Conservation (phyloP, 2,113 vertebrate genomes). For the Butorides virescens region DNA sequence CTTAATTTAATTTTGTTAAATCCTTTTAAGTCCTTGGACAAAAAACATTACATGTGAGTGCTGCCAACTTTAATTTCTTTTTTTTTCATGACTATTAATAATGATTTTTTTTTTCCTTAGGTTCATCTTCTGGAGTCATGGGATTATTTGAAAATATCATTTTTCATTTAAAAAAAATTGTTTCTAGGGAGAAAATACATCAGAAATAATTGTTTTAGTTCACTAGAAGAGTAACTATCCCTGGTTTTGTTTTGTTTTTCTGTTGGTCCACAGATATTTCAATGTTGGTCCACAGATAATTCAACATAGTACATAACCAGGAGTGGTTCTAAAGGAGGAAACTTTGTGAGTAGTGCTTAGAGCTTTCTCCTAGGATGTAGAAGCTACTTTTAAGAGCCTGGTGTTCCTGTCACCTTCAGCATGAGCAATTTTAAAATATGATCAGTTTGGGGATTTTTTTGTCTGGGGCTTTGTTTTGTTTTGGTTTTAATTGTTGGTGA, state of each 20-base stretch:
- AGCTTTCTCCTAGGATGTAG: neutral
- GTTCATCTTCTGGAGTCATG: neutral
- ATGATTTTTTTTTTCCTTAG: neutral
- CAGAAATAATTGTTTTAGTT: neutral
- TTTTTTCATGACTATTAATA: neutral
- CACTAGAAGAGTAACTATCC: neutral
- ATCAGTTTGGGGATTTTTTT: rapidly evolving
- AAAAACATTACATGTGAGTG: neutral
- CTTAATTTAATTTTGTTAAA: slow-evolving; percentile 19
- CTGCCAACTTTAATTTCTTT: neutral
- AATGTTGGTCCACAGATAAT: neutral
- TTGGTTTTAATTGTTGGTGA: neutral
- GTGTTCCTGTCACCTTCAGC: neutral
- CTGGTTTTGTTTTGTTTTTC: neutral
- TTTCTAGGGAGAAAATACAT: neutral
- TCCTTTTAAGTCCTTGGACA: neutral
- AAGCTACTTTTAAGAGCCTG: neutral
- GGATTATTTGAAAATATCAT: neutral
- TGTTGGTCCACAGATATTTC: neutral
- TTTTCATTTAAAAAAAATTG: neutral
- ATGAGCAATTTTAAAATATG: neutral
- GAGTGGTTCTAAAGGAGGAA: neutral
- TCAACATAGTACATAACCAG: neutral
- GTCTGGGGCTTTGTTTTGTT: neutral
- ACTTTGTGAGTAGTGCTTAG: neutral